These are phyloP conservation scores for Drosophila siamana DNA, from an alignment of 2,888 invertebrate species.

Conservation along the genomic window DNA sequence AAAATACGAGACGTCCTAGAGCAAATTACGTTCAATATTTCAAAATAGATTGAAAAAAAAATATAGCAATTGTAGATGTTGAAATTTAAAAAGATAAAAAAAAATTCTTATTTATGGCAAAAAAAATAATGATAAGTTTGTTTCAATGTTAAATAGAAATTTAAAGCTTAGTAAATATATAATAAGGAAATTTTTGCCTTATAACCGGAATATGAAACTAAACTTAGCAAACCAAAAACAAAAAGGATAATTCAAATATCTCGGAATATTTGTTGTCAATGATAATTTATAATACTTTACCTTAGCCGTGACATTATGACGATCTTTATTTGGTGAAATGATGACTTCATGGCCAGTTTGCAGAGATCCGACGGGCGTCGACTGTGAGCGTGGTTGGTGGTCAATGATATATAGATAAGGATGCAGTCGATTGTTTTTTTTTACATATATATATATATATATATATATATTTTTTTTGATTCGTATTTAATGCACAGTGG, in stretches of 20 bases:
- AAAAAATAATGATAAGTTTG: constrained; percentile 6
- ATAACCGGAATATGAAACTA: constrained; percentile 33
- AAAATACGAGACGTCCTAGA: constrained; percentile 83
- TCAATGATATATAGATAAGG: constrained; percentile 46
- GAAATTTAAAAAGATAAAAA: constrained; percentile 13
- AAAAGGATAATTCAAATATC: constrained; percentile 19
- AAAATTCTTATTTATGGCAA: constrained; percentile 9
- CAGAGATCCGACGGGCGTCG: constrained; percentile 96
- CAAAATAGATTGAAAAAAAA: constrained; percentile 31
- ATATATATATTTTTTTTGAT: constrained; percentile 9
- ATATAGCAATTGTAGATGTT: constrained; percentile 29
- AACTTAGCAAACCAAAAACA: constrained; percentile 9
- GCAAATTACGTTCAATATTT: constrained; percentile 39
- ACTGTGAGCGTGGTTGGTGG: constrained; percentile 87
- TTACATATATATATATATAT: constrained; percentile 10
- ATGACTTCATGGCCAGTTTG: constrained; percentile 96
- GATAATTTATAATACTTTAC: constrained; percentile 86
- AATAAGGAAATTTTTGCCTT: constrained; percentile 22
- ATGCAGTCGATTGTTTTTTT: constrained; percentile 41
- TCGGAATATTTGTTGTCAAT: constrained; percentile 29
- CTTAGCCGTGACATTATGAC: constrained; percentile 92
- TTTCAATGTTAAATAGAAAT: background rate
- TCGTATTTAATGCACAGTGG: constrained; percentile 44
- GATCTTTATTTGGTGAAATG: constrained; percentile 95
- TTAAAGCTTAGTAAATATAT: constrained; percentile 29